Evolutionary conservation across 1,140 invertebrate species (phyloP).

Genomic region (Caligus rogercresseyi): DNA sequence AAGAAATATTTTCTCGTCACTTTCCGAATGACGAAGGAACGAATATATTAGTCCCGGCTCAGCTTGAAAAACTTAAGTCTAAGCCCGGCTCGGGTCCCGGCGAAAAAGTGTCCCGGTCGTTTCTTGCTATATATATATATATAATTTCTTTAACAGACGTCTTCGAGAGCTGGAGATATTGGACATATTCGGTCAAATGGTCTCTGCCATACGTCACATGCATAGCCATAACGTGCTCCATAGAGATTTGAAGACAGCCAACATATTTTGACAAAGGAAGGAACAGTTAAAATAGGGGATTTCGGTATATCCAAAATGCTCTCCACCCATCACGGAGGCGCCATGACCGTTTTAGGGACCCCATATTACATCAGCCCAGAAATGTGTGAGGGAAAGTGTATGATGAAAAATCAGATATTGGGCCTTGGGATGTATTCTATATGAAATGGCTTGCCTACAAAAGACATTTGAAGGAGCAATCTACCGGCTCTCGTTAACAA

Average conservation of each 20-base stretch:
- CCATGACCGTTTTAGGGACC: conserved; percentile 56
- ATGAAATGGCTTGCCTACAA: conserved; percentile 56
- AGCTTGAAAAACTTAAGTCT: too few relatives aligned
- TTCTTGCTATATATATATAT: background rate
- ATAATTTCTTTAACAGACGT: conserved; percentile 24
- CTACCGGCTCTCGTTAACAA: conserved; percentile 55
- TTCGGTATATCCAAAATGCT: conserved; percentile 64
- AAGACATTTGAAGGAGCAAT: conserved; percentile 56
- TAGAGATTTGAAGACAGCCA: conserved; percentile 56
- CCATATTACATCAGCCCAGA: conserved; percentile 65
- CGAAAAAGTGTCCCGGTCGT: background rate
- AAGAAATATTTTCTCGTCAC: too few relatives aligned
- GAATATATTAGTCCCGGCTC: too few relatives aligned
- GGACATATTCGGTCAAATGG: conserved; percentile 47
- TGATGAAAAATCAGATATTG: conserved; percentile 62
- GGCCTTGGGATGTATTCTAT: conserved; percentile 59
- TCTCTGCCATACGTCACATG: conserved; percentile 47
- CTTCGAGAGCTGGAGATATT: conserved; percentile 45
- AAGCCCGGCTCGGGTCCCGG: too few relatives aligned
- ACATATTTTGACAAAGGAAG: conserved; percentile 53
- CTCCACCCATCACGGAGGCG: conserved; percentile 43
- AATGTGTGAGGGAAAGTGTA: conserved; percentile 41
- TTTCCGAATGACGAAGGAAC: too few relatives aligned
- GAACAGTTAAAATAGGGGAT: conserved; percentile 44
- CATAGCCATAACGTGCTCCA: conserved; percentile 53